Conservation (phyloP, 2,888 invertebrate species). For the Oscheius myriophilus region DNA sequence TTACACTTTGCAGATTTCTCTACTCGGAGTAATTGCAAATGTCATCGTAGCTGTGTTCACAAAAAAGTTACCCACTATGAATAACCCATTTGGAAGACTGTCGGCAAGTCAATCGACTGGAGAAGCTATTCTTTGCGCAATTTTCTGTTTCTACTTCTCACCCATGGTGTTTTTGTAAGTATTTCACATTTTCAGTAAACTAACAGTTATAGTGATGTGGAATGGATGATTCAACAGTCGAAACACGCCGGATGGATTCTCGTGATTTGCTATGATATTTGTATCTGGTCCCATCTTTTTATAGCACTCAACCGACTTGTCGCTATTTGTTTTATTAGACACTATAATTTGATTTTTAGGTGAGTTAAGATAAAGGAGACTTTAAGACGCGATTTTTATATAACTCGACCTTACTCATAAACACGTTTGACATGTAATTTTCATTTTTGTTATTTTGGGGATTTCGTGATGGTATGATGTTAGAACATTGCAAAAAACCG, state of each 20-base stretch:
- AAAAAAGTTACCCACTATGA: constrained; percentile 1
- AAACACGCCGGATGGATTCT: constrained; percentile 1
- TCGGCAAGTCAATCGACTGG: constrained; percentile 20
- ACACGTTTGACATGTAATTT: too few species aligned
- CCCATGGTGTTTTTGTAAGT: constrained; percentile 28
- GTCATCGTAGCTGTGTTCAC: constrained; percentile 5
- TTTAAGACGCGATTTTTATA: background rate
- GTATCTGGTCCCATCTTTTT: constrained; percentile 24
- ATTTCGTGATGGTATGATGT: too few species aligned
- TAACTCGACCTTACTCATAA: background rate
- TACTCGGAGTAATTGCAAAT: background rate
- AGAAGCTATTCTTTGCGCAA: constrained; percentile 6
- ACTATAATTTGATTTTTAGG: constrained; percentile 24
- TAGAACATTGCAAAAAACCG: too few species aligned
- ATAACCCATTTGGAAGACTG: constrained; percentile 19
- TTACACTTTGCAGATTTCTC: background rate
- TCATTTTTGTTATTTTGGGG: too few species aligned
- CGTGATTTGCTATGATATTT: constrained; percentile 26
- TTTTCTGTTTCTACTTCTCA: constrained; percentile 21
- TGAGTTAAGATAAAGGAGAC: background rate
- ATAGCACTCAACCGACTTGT: constrained; percentile 21
- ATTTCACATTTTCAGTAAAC: background rate
- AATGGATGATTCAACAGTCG: constrained; percentile 8
- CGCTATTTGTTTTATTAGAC: constrained; percentile 17
- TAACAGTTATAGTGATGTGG: constrained; percentile 11